A percentile compares a stretch with the other conserved stretches of the same genome.
Conservation (phyloP, 2,888 invertebrate genomes). For the Norana najaformis region DNA sequence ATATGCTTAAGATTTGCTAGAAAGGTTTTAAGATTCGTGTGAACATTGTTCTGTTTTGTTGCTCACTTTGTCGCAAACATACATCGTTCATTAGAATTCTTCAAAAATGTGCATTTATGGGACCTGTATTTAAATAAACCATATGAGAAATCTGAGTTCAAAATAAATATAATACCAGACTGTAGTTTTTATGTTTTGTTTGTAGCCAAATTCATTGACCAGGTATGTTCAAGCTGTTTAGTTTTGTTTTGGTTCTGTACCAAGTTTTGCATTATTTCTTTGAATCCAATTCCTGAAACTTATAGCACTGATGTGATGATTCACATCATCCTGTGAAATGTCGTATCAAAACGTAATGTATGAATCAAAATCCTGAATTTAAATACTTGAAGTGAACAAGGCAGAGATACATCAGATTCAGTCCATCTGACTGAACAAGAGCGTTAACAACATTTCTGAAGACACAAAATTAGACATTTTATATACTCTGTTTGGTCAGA, state of each 20-base stretch:
- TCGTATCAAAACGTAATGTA: too few species aligned
- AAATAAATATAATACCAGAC: not conserved
- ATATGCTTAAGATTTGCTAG: not conserved
- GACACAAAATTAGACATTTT: not conserved
- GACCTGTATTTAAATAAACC: not conserved
- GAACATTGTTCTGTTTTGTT: not conserved
- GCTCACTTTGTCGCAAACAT: not conserved
- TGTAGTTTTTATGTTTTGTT: not conserved
- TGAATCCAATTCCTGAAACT: not conserved
- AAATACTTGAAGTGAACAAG: not conserved
- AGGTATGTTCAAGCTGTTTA: not conserved
- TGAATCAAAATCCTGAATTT: not conserved
- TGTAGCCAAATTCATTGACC: constrained; percentile 18
- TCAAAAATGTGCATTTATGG: not conserved
- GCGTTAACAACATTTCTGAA: too few species aligned
- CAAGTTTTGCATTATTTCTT: constrained; percentile 8
- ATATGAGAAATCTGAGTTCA: not conserved
- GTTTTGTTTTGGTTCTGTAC: not conserved
- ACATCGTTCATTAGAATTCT: not conserved
- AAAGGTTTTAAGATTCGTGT: not conserved
- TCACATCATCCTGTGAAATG: not conserved
- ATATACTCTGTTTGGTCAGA: not conserved
- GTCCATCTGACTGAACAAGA: not conserved
- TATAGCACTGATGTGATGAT: not conserved
- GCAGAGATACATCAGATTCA: not conserved